Conservation (phyloP, 1,140 invertebrate genomes). For the Dufourea novaeangliae region DNA sequence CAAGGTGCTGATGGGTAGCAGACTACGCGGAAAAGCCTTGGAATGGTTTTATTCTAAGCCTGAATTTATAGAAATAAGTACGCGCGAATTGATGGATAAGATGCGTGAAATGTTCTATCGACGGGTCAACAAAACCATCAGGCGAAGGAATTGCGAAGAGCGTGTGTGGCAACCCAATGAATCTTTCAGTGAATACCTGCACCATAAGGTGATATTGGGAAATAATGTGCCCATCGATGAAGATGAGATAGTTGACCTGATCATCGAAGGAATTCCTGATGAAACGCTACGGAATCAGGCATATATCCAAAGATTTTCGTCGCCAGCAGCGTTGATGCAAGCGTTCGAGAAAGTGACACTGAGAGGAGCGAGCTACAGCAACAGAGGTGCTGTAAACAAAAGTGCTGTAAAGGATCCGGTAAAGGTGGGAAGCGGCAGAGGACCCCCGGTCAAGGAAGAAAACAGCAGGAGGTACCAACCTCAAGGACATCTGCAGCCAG, state of each 20-base stretch:
- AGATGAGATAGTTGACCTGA: conserved; percentile 2
- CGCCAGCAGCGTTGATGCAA: too few relatives aligned
- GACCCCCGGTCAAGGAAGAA: too few relatives aligned
- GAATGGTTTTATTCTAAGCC: background rate
- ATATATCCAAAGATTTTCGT: conserved; percentile 1
- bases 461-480: too few relatives aligned
- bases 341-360: too few relatives aligned
- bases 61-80: background rate
- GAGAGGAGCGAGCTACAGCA: too few relatives aligned
- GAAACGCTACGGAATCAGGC: background rate
- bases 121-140: background rate
- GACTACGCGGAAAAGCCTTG: background rate
- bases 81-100: background rate
- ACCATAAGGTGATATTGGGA: conserved; percentile 10
- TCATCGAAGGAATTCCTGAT: conserved; percentile 16
- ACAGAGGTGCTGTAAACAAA: too few relatives aligned
- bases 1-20: background rate
- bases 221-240: background rate
- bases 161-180: background rate
- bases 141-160: background rate
- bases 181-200: conserved; percentile 4
- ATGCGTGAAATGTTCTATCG: background rate
- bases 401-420: too few relatives aligned
- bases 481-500: background rate
- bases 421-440: too few relatives aligned